Evolutionary conservation across 2,888 invertebrate species (phyloP).

Genomic region (Pterostichus madidus): DNA sequence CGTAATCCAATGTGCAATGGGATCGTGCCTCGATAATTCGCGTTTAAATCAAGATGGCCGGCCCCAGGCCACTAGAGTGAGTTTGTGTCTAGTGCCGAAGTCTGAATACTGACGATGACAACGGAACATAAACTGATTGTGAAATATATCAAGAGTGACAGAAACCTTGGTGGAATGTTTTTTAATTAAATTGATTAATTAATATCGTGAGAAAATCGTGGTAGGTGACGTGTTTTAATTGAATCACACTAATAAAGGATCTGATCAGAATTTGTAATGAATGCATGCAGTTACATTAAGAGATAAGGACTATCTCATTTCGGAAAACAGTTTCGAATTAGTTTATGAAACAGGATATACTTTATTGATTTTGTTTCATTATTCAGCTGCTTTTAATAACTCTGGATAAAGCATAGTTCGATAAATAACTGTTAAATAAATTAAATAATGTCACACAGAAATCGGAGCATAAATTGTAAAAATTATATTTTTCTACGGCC

Average conservation of each 20-base stretch:
- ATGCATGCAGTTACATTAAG: neutral
- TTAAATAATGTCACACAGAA: too few relatives aligned
- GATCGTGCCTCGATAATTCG: constrained; percentile 27
- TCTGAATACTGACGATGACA: neutral
- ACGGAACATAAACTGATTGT: neutral
- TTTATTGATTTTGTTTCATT: too few relatives aligned
- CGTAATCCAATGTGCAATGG: constrained; percentile 37
- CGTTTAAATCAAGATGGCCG: constrained; percentile 47
- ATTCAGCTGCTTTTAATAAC: too few relatives aligned
- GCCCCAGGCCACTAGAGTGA: neutral
- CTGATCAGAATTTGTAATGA: constrained; percentile 39
- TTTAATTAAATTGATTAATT: constrained; percentile 37
- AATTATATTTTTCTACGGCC: too few relatives aligned
- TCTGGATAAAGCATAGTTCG: too few relatives aligned
- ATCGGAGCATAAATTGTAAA: too few relatives aligned
- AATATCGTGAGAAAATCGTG: constrained; percentile 29
- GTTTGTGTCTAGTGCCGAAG: neutral
- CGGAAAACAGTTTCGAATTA: too few relatives aligned
- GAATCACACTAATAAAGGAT: constrained; percentile 12
- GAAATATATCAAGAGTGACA: too few relatives aligned
- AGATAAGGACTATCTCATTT: neutral
- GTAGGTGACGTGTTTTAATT: constrained; percentile 44
- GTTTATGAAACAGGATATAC: too few relatives aligned
- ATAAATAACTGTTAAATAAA: too few relatives aligned
- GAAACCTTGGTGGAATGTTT: constrained; percentile 5